A percentile compares a stretch with the other conserved stretches of the same genome.
Conservation (phyloP, 2,113 vertebrate species). For the Syngnathus floridae region DNA sequence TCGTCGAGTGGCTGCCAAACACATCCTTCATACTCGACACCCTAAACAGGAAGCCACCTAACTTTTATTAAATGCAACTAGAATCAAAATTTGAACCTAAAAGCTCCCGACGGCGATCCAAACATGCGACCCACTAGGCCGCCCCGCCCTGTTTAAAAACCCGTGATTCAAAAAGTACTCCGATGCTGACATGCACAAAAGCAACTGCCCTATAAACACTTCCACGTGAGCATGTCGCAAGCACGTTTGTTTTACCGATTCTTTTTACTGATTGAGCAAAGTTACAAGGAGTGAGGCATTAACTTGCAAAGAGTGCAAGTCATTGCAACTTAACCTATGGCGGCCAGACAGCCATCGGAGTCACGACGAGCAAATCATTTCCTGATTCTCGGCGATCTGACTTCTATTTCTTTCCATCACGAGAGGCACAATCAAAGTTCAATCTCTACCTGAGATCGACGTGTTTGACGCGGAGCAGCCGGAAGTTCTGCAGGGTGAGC, state of each 20-base stretch:
- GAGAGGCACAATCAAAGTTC: conserved; percentile 2
- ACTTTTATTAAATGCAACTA: too few species aligned
- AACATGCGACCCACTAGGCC: neutral
- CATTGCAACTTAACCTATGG: conserved; percentile 31
- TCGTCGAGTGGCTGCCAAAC: neutral
- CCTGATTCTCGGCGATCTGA: conserved; percentile 23
- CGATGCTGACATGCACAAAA: neutral
- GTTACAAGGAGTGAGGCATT: conserved; percentile 47
- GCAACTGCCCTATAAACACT: neutral
- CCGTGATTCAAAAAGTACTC: neutral
- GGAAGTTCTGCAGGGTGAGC: conserved; percentile 78
- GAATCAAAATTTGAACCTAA: too few species aligned
- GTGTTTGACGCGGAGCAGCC: conserved; percentile 86
- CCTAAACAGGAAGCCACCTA: too few species aligned
- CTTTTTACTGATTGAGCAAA: conserved; percentile 8
- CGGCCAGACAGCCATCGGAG: conserved; percentile 29
- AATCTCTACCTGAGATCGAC: conserved; percentile 83
- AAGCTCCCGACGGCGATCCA: too few species aligned
- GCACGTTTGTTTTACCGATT: neutral
- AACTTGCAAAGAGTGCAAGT: conserved; percentile 62
- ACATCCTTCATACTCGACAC: too few species aligned
- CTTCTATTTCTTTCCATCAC: conserved; percentile 41
- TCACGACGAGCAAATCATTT: conserved; percentile 51
- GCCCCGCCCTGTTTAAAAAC: neutral
- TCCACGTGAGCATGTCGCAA: conserved; percentile 15